phyloP scores from a whole-genome alignment of 1,140 invertebrate genomes.

The Calycopis cecrops region DNA sequence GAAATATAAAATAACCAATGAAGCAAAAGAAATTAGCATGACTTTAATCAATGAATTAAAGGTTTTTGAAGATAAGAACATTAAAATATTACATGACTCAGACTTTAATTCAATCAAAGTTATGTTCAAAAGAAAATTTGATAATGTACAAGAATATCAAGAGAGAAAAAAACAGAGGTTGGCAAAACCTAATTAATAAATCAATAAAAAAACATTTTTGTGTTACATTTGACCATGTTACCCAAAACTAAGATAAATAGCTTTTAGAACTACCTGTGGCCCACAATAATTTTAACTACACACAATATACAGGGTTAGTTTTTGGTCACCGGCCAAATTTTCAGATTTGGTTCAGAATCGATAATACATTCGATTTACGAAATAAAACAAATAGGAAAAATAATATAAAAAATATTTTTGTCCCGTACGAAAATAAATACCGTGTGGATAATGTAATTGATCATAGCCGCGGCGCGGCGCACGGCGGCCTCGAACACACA shows the following conservation, averaged over 20 bases:
- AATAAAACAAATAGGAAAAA: too few relatives aligned
- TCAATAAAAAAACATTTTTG: not conserved
- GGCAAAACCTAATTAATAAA: conserved; percentile 37
- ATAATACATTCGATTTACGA: too few relatives aligned
- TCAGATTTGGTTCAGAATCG: too few relatives aligned
- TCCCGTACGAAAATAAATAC: too few relatives aligned
- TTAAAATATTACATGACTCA: conserved; percentile 18
- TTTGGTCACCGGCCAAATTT: too few relatives aligned
- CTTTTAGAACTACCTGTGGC: too few relatives aligned
- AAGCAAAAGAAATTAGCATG: conserved; percentile 35
- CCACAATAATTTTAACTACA: too few relatives aligned
- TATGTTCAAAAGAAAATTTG: conserved; percentile 85
- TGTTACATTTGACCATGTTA: not conserved
- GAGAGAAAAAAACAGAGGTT: conserved; percentile 80
- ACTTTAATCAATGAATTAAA: conserved; percentile 31
- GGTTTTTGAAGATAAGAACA: conserved; percentile 40
- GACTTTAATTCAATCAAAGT: conserved; percentile 73
- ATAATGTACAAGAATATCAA: conserved; percentile 86
- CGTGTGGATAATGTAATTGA: too few relatives aligned
- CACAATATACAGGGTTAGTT: too few relatives aligned
- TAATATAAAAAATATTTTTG: too few relatives aligned
- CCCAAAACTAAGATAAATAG: conserved; percentile 24
- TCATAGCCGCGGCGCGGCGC: too few relatives aligned
- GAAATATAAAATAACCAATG: conserved; percentile 50
- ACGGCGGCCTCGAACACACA: too few relatives aligned